These are phyloP conservation scores for Mobula birostris DNA, from an alignment of 2,113 vertebrate species.

Conservation along the genomic window DNA sequence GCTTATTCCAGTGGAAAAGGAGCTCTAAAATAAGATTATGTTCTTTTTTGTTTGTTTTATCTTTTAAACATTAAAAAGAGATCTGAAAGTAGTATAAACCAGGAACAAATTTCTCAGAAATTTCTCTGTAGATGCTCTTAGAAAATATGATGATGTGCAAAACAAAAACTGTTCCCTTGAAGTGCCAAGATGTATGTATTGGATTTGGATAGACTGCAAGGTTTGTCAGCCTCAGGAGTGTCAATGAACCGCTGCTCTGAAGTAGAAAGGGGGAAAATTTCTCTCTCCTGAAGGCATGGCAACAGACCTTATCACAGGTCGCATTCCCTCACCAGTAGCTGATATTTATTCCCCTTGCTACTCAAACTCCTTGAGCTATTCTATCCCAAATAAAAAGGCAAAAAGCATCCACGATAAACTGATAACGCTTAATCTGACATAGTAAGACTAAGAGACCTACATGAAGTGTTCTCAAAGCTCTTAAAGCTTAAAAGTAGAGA, in stretches of 20 bases:
- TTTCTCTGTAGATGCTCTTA: background rate
- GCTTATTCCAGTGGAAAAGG: too few species aligned
- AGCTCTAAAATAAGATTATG: background rate
- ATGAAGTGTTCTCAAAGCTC: background rate
- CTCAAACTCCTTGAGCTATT: background rate
- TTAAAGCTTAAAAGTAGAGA: background rate
- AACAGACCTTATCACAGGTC: background rate
- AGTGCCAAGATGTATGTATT: background rate
- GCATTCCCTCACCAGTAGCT: background rate
- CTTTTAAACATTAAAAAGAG: background rate
- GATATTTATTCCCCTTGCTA: background rate
- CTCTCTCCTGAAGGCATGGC: background rate
- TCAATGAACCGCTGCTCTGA: background rate
- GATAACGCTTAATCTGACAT: background rate
- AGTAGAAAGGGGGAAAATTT: background rate
- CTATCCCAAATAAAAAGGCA: background rate
- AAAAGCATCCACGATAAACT: background rate
- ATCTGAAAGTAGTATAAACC: background rate
- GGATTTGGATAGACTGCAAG: background rate
- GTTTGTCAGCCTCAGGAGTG: background rate
- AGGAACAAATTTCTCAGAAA: background rate
- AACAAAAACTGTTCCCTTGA: background rate
- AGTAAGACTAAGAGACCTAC: background rate
- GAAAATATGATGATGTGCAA: background rate
- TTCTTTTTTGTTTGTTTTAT: background rate